Evolutionary conservation across 2,888 invertebrate genomes (phyloP).

Genomic region (Cotesia congregata): DNA sequence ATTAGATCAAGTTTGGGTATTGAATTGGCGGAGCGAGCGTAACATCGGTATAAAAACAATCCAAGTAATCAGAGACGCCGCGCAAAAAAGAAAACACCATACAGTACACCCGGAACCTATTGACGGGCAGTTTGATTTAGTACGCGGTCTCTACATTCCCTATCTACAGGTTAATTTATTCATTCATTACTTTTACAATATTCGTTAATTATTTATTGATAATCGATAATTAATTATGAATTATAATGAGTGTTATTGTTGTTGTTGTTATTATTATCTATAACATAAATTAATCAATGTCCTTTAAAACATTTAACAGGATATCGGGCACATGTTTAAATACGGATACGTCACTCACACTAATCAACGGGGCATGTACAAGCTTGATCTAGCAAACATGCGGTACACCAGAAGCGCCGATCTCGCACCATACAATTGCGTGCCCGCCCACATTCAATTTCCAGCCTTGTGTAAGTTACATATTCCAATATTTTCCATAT

Average conservation of each 20-base stretch:
- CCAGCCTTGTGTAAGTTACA: constrained; percentile 78
- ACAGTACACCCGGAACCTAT: constrained; percentile 82
- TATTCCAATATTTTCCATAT: constrained; percentile 13
- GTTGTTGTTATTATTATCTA: not conserved
- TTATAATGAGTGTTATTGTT: not conserved
- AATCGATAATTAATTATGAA: not conserved
- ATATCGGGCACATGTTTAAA: constrained; percentile 75
- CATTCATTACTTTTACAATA: not conserved
- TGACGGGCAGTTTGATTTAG: constrained; percentile 82
- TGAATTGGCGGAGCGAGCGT: constrained; percentile 77
- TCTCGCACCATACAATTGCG: constrained; percentile 80
- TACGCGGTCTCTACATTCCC: constrained; percentile 77
- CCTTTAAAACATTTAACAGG: constrained; percentile 64
- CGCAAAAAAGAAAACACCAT: constrained; percentile 80
- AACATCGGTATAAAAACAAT: constrained; percentile 78
- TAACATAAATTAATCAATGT: not conserved
- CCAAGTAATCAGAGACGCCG: constrained; percentile 81
- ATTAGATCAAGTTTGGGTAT: constrained; percentile 82
- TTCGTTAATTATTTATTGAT: constrained; percentile 4
- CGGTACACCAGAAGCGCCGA: constrained; percentile 81
- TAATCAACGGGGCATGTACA: constrained; percentile 80
- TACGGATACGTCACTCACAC: constrained; percentile 83
- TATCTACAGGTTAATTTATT: constrained; percentile 71
- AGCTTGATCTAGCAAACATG: constrained; percentile 80
- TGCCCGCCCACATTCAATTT: constrained; percentile 79